A percentile compares a stretch with the other conserved stretches of the same genome.
Conservation (phyloP, 2,113 vertebrate species). For the Hemichromis elongatus region DNA sequence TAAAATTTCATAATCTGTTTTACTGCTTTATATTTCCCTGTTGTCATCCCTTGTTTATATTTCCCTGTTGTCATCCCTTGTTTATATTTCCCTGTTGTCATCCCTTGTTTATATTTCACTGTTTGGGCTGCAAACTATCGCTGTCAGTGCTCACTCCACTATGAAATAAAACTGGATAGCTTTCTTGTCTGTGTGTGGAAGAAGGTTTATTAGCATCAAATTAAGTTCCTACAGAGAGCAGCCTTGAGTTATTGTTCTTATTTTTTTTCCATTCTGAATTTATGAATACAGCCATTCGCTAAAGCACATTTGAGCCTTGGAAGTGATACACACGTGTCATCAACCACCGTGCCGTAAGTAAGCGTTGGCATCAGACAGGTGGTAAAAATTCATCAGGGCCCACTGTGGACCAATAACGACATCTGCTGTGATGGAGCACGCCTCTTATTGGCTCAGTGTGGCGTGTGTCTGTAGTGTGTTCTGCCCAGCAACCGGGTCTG, state of each 20-base stretch:
- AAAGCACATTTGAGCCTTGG: neutral
- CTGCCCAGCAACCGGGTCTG: constrained; percentile 67
- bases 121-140: neutral
- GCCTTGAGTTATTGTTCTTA: neutral
- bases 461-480: constrained; percentile 35
- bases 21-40: constrained; percentile 13
- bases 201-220: neutral
- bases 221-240: neutral
- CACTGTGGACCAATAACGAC: constrained; percentile 44
- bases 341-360: neutral
- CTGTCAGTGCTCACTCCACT: neutral
- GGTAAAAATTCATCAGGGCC: constrained; percentile 38
- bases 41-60: neutral
- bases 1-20: neutral
- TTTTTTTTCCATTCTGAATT: neutral
- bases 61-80: too few relatives aligned
- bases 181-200: neutral
- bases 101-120: neutral
- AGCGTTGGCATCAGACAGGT: constrained; percentile 27
- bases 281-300: neutral
- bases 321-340: neutral
- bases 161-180: neutral
- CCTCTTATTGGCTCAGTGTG: constrained; percentile 49
- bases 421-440: constrained; percentile 14
- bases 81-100: constrained; percentile 20